Evolutionary conservation across 2,888 invertebrate genomes (phyloP).

Genomic region (Argyra leucocephala): DNA sequence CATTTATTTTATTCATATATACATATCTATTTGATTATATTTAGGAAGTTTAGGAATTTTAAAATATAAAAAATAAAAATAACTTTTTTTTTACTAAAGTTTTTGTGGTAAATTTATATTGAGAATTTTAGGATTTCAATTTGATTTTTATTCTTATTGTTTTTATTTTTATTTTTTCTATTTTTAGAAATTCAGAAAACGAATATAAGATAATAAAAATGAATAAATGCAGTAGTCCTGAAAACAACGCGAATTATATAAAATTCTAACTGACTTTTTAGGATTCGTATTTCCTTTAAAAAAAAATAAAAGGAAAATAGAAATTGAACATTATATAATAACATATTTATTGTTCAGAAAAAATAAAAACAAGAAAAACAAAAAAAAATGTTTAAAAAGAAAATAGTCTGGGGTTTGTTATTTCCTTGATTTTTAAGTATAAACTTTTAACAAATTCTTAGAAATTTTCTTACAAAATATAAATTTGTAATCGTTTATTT

Average conservation of each 20-base stretch:
- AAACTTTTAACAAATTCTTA: constrained; percentile 3
- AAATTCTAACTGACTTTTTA: no score
- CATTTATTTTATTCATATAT: no score
- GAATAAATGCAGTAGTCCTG: background rate
- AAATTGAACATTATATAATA: background rate
- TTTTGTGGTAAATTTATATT: background rate
- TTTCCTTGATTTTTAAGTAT: constrained; percentile 4
- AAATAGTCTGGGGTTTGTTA: background rate
- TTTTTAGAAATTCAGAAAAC: no score
- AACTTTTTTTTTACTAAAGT: background rate
- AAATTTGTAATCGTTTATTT: background rate
- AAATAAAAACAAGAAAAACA: background rate
- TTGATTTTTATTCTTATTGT: no score
- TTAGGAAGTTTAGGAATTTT: background rate
- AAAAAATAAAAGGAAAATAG: background rate
- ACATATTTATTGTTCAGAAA: background rate
- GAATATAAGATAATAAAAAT: no score
- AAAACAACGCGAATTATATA: no score
- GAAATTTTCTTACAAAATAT: background rate
- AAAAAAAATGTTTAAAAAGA: background rate
- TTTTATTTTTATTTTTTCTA: background rate
- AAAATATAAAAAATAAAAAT: background rate
- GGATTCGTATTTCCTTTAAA: no score
- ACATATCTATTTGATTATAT: background rate
- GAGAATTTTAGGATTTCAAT: background rate